Conservation (phyloP, 2,888 invertebrate genomes). For the Drosophila testacea region DNA sequence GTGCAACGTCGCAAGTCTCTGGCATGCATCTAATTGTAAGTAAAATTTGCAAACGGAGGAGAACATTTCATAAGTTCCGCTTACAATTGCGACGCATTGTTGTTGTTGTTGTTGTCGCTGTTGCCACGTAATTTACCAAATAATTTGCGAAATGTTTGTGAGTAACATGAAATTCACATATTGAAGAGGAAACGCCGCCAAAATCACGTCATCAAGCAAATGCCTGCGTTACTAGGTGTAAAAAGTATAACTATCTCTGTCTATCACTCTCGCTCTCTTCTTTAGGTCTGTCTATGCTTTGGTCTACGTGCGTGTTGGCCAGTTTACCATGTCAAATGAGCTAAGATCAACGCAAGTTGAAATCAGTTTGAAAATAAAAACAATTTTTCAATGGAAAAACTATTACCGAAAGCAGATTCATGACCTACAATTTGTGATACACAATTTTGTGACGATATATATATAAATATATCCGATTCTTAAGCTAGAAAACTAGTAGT, state of each 20-base stretch:
- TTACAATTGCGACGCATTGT: conserved; percentile 51
- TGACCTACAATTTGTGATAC: no score
- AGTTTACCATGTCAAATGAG: conserved; percentile 40
- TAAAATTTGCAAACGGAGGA: conserved; percentile 24
- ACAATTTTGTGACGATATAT: no score
- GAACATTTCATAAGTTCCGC: conserved; percentile 67
- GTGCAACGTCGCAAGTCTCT: neutral
- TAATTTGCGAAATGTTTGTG: conserved; percentile 67
- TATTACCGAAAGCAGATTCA: no score
- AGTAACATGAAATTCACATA: conserved; percentile 36
- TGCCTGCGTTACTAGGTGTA: conserved; percentile 32
- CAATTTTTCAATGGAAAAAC: no score
- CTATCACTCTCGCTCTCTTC: neutral
- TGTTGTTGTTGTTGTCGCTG: conserved; percentile 10
- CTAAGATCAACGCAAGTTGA: conserved; percentile 7
- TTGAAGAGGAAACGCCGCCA: conserved; percentile 24
- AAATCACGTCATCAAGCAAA: conserved; percentile 64
- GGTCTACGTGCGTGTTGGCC: conserved; percentile 60
- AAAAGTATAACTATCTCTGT: conserved; percentile 24
- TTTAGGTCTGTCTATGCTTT: conserved; percentile 11
- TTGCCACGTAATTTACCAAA: conserved; percentile 61
- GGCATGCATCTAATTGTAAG: conserved; percentile 5
- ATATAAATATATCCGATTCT: no score
- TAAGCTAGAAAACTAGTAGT: no score
- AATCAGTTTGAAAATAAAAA: conserved; percentile 2